These are phyloP conservation scores for Darevskia mixta DNA, from an alignment of 2,797 vertebrate species.

Conservation along the genomic window DNA sequence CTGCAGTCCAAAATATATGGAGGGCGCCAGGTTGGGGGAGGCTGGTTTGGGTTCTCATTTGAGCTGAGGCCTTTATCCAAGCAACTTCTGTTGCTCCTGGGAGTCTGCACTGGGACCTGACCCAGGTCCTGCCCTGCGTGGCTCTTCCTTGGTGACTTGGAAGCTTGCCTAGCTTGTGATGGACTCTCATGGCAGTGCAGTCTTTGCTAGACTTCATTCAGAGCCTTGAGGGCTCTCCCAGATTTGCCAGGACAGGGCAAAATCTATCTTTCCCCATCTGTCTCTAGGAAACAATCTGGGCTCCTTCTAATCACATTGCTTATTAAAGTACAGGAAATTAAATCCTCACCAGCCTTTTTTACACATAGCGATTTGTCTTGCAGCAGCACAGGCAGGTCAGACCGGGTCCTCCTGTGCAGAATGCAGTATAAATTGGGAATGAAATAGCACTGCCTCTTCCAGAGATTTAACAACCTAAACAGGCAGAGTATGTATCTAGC, in stretches of 20 bases:
- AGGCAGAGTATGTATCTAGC: too few relatives aligned
- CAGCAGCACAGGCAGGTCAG: neutral
- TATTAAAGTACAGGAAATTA: slow-evolving; percentile 44
- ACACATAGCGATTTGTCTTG: slow-evolving; percentile 10
- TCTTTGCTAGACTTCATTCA: neutral
- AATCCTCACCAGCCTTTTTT: slow-evolving; percentile 13
- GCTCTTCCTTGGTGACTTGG: too few relatives aligned
- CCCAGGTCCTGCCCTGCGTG: neutral
- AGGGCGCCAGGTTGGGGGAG: too few relatives aligned
- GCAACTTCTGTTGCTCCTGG: neutral
- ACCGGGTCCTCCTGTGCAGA: neutral
- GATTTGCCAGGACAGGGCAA: neutral
- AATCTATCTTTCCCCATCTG: slow-evolving; percentile 10
- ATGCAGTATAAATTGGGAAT: neutral
- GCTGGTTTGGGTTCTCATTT: too few relatives aligned
- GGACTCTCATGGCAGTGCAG: neutral
- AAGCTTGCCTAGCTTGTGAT: neutral
- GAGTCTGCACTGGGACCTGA: neutral
- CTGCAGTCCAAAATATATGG: too few relatives aligned
- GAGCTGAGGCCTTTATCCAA: too few relatives aligned
- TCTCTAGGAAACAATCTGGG: neutral
- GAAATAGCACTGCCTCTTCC: neutral
- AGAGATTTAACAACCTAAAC: neutral
- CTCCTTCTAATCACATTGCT: slow-evolving; percentile 20
- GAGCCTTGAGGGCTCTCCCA: too few relatives aligned